phyloP scores from a whole-genome alignment of 1,140 invertebrate species.

The Lerema accius region DNA sequence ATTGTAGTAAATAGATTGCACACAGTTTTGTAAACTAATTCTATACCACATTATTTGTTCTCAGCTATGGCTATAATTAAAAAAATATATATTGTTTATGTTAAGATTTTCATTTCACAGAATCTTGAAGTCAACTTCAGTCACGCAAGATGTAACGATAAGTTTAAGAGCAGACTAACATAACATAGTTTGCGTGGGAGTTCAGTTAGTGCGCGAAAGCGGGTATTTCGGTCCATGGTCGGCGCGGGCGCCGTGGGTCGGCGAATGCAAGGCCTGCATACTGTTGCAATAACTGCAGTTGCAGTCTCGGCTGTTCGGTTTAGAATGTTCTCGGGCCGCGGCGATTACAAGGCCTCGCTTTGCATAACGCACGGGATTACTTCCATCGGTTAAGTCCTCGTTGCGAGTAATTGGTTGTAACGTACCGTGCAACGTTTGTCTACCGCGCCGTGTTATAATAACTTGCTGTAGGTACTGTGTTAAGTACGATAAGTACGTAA shows the following conservation, averaged over 20 bases:
- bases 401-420: slow-evolving; percentile 4
- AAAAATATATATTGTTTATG: too few species aligned
- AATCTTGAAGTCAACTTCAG: too few species aligned
- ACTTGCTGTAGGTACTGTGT: background rate
- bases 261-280: slow-evolving; percentile 72
- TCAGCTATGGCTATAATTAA: too few species aligned
- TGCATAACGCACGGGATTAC: slow-evolving; percentile 31
- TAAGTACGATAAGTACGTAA: too few species aligned
- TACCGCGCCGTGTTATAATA: background rate
- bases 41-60: too few species aligned
- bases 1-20: too few species aligned
- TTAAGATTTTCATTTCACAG: too few species aligned
- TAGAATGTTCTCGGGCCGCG: slow-evolving; percentile 48
- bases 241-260: slow-evolving; percentile 60
- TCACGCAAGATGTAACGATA: background rate
- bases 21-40: too few species aligned
- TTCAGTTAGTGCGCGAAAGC: slow-evolving; percentile 56
- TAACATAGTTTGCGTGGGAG: slow-evolving; percentile 9
- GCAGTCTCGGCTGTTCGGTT: slow-evolving; percentile 57
- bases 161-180: background rate
- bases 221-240: slow-evolving; percentile 75
- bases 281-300: slow-evolving; percentile 72
- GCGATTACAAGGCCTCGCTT: slow-evolving; percentile 40
- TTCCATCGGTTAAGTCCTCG: slow-evolving; percentile 9
- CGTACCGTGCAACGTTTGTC: background rate